Conservation (phyloP, 2,888 invertebrate genomes). For the Dugesia japonica region DNA sequence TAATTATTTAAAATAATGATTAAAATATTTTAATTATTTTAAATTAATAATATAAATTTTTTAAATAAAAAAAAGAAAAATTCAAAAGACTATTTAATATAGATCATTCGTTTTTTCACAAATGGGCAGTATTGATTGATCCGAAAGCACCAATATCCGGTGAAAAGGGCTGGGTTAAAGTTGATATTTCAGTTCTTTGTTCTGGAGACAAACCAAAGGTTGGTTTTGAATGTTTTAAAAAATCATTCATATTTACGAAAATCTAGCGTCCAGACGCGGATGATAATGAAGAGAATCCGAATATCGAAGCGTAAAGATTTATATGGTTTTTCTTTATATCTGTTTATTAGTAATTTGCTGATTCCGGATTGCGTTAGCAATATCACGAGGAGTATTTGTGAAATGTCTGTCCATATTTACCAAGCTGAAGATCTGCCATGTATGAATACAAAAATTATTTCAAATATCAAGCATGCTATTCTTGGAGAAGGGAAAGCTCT, state of each 20-base stretch:
- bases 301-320: conserved; percentile 10
- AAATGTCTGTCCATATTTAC: conserved; percentile 24
- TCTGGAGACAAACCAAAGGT: neutral
- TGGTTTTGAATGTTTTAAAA: too few relatives aligned
- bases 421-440: conserved; percentile 28
- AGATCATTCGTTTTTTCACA: conserved; percentile 16
- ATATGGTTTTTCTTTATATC: too few relatives aligned
- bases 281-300: neutral
- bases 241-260: too few relatives aligned
- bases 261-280: neutral
- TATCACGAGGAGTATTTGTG: neutral
- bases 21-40: too few relatives aligned
- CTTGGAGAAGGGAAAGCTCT: neutral
- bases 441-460: conserved; percentile 24
- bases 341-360: too few relatives aligned
- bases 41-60: too few relatives aligned
- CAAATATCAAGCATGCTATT: neutral
- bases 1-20: too few relatives aligned
- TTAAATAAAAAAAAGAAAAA: too few relatives aligned
- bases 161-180: conserved; percentile 11
- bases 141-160: conserved; percentile 10
- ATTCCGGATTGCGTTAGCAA: neutral
- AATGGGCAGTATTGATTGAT: conserved; percentile 20
- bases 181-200: conserved; percentile 13
- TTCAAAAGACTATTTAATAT: too few relatives aligned